Conservation (phyloP, 2,797 vertebrate genomes). For the Microtus agrestis region DNA sequence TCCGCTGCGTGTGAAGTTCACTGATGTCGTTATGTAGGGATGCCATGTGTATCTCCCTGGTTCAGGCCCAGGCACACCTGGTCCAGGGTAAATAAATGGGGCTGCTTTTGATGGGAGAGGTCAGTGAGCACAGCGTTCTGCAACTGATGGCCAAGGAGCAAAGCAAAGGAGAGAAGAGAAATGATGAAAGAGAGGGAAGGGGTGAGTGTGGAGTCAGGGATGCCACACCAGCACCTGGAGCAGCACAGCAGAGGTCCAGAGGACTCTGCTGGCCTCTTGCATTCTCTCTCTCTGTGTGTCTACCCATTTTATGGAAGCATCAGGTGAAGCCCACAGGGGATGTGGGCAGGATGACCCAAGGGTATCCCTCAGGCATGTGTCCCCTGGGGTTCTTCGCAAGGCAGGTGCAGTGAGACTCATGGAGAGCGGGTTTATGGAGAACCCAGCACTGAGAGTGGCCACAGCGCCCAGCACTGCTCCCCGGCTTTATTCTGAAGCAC, state of each 20-base stretch:
- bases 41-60: too few species aligned
- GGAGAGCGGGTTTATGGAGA: neutral
- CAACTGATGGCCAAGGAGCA: neutral
- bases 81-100: neutral
- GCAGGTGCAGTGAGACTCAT: neutral
- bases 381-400: neutral
- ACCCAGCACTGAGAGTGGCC: neutral
- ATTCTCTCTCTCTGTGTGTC: neutral
- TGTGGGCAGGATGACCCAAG: neutral
- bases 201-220: too few species aligned
- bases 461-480: neutral
- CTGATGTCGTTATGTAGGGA: too few species aligned
- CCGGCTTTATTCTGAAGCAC: neutral
- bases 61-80: neutral
- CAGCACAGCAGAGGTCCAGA: neutral
- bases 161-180: neutral
- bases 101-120: neutral
- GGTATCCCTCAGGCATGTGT: neutral
- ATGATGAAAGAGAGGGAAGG: too few species aligned
- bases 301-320: neutral
- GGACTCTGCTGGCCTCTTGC: neutral
- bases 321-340: neutral
- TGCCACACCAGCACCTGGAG: accelerated
- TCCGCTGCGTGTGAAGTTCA: accelerated
- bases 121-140: neutral